These are phyloP conservation scores for Philypnodon macrostomus DNA, from an alignment of 2,797 vertebrate species.

Conservation along the genomic window DNA sequence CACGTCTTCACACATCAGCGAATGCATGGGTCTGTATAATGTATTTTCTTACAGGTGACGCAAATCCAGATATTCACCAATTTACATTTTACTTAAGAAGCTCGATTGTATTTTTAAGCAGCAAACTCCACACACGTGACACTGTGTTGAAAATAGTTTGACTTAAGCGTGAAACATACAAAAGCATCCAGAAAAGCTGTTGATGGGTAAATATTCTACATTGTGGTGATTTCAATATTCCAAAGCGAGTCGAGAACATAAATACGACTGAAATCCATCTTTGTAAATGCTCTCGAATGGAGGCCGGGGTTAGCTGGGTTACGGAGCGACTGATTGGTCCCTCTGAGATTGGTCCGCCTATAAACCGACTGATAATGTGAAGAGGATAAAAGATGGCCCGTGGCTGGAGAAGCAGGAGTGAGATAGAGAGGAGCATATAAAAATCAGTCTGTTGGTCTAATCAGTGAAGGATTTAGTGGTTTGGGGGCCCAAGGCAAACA, in stretches of 20 bases:
- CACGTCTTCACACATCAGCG: not conserved
- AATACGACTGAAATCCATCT: constrained; percentile 16
- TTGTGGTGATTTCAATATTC: constrained; percentile 17
- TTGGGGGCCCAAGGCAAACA: no score
- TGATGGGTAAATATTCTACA: no score
- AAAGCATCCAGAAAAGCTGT: not conserved
- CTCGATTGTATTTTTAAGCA: not conserved
- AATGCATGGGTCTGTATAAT: not conserved
- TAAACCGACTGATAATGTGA: constrained; percentile 60
- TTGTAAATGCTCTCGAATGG: constrained; percentile 28
- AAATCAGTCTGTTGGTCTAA: constrained; percentile 7
- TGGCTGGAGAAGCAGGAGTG: constrained; percentile 1
- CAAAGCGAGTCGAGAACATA: constrained; percentile 1
- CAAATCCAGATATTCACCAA: not conserved
- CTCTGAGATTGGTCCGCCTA: constrained; percentile 56
- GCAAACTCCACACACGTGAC: not conserved
- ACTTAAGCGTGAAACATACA: not conserved
- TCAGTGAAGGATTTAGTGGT: no score
- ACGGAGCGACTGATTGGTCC: constrained; percentile 61
- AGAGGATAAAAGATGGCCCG: constrained; percentile 34
- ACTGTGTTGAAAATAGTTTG: not conserved
- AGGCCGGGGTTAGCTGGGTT: constrained; percentile 27
- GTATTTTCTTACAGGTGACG: not conserved
- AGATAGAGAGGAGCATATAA: constrained; percentile 11
- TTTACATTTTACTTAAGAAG: not conserved